Conservation (phyloP, 2,888 invertebrate genomes). For the Sipha maydis region DNA sequence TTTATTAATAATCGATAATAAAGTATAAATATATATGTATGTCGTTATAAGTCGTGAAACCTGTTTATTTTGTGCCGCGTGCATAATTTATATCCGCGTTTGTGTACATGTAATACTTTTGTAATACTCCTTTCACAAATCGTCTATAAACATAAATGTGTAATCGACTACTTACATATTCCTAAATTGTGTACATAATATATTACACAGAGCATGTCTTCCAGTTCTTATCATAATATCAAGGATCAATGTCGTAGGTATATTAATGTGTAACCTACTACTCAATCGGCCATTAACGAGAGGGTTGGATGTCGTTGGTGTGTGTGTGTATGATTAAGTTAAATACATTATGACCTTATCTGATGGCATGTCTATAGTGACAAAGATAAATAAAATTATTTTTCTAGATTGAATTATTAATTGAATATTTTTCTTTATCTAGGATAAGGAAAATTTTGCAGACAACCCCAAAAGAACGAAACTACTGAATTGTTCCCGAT, state of each 20-base stretch:
- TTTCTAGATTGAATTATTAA: conserved; percentile 12
- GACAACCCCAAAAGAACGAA: background rate
- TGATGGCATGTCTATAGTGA: background rate
- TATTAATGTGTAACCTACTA: background rate
- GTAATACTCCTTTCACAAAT: conserved; percentile 34
- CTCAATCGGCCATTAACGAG: background rate
- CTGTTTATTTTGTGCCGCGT: conserved; percentile 5
- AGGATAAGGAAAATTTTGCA: conserved; percentile 13
- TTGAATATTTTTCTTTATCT: conserved; percentile 11
- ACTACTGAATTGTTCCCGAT: conserved; percentile 3
- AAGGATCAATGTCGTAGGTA: background rate
- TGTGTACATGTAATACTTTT: conserved; percentile 10
- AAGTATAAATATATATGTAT: background rate
- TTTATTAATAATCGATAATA: background rate
- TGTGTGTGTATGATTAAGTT: background rate
- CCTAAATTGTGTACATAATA: background rate
- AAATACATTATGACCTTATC: no score
- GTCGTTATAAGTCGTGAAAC: background rate
- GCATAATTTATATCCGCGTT: conserved; percentile 31
- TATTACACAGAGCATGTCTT: background rate
- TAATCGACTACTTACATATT: background rate
- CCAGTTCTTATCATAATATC: background rate
- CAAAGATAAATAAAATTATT: background rate
- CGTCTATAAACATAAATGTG: background rate
- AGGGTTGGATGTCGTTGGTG: background rate